Conservation (phyloP, 2,797 vertebrate species). For the Neoniphon sammara region DNA sequence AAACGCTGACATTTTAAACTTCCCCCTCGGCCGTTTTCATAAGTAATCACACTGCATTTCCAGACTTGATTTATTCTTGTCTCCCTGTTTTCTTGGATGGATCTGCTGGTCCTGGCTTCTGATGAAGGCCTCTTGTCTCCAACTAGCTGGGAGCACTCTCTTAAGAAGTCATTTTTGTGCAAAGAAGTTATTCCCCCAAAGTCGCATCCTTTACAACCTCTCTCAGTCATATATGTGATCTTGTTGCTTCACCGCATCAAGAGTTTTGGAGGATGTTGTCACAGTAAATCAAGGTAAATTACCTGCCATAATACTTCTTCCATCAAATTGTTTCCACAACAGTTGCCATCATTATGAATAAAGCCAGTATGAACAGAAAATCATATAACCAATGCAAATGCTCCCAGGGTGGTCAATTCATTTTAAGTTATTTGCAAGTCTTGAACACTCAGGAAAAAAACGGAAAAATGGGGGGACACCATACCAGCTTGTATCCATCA, state of each 20-base stretch:
- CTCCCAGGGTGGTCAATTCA: no score
- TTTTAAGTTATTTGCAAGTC: no score
- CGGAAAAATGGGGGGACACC: no score
- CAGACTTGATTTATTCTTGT: constrained; percentile 18
- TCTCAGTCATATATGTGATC: constrained; percentile 37
- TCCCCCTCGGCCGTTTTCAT: not conserved
- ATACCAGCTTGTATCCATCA: no score
- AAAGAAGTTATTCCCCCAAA: constrained; percentile 23
- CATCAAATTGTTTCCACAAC: no score
- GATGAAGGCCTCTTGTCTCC: constrained; percentile 8
- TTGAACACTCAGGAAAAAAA: no score
- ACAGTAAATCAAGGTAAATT: constrained; percentile 1
- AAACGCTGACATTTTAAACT: constrained; percentile 11
- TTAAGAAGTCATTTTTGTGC: not conserved
- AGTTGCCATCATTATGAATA: no score
- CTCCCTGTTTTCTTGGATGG: not conserved
- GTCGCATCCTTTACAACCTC: constrained; percentile 6
- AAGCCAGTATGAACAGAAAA: no score
- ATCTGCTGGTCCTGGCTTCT: constrained; percentile 2
- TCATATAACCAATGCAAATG: no score
- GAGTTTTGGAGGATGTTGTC: constrained; percentile 7
- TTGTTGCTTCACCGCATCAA: constrained; percentile 48
- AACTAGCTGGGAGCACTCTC: not conserved
- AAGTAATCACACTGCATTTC: constrained; percentile 9
- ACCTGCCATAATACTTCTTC: no score